Base-by-base conservation (phyloP, 1,140 invertebrate species). In the Potamilus streckersoni region DNA sequence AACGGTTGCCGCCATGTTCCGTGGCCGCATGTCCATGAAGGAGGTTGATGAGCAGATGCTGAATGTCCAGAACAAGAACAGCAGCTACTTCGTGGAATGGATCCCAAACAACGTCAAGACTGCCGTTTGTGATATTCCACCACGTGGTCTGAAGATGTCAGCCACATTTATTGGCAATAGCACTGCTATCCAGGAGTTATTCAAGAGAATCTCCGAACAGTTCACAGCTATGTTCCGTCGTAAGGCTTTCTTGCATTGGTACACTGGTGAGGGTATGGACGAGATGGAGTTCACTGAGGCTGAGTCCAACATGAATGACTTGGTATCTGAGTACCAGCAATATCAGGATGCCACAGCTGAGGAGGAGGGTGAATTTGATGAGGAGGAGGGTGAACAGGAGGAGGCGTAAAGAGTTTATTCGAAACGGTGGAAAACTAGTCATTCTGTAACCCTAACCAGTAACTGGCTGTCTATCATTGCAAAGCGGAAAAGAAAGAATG, bases 1-100 rank as follows among this genome's bases (percentile, higher is more conserved):
- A 12, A 98, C 97, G 0, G 93, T 98, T 6, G 97, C 97, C 14
- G 95, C 96, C 65, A 95, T 98, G 84, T 98, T 98, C 93, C 93
- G 96, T 71, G 97, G 92, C 56, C 92, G 95, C 68, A 97, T 98
- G 96, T 97, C 96, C 55, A 98, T 98, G 96, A 97, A 97, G 91
- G 96, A n/a, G n/a, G n/a, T n/a, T n/a, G n/a, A n/a, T n/a, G n/a
- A n/a, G n/a, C n/a, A n/a, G n/a, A n/a, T n/a, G n/a, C n/a, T n/a
- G n/a, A n/a, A n/a, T n/a, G n/a, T n/a, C n/a, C n/a, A n/a, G n/a
- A n/a, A n/a, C n/a, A n/a, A n/a, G n/a, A n/a, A n/a, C n/a, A n/a
- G n/a, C n/a, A n/a, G n/a, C n/a, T n/a, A n/a, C n/a, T n/a, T n/a
- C n/a, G n/a, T n/a, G n/a, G n/a, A n/a, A n/a, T n/a, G n/a, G n/a